These are phyloP conservation scores for Vollenhovia emeryi DNA, from an alignment of 1,140 invertebrate genomes.

Conservation along the genomic window DNA sequence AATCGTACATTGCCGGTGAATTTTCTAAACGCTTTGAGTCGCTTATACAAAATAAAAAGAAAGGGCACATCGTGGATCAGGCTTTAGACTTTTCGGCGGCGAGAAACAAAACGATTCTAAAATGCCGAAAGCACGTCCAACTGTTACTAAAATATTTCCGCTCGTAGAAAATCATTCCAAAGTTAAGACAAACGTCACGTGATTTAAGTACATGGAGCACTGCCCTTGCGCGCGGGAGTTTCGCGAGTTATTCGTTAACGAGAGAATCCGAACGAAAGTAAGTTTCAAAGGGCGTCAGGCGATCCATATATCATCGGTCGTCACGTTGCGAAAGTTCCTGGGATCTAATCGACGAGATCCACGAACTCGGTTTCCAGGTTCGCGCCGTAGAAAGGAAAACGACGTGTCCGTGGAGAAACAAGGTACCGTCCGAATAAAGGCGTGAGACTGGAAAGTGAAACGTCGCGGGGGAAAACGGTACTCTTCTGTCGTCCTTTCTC, in stretches of 20 bases:
- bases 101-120: no score
- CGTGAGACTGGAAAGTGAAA: constrained; percentile 76
- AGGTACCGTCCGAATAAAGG: constrained; percentile 43
- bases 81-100: no score
- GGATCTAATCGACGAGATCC: neutral
- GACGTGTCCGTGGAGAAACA: neutral
- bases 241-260: neutral
- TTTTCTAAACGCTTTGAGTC: no score
- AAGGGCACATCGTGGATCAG: no score
- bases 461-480: constrained; percentile 73
- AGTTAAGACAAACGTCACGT: no score
- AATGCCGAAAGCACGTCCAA: no score
- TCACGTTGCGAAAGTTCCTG: neutral
- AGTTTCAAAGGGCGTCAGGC: neutral
- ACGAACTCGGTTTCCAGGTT: neutral
- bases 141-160: no score
- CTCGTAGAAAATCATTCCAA: no score
- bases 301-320: neutral
- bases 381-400: neutral
- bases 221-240: no score
- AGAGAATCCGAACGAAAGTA: neutral
- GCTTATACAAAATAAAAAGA: no score
- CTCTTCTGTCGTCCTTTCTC: constrained; percentile 45
- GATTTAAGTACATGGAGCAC: no score
- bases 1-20: no score